Percentiles rank a stretch among this genome's conserved stretches.
Evolutionary conservation across 2,113 vertebrate genomes (phyloP).

Genomic region (Puntigrus tetrazona): DNA sequence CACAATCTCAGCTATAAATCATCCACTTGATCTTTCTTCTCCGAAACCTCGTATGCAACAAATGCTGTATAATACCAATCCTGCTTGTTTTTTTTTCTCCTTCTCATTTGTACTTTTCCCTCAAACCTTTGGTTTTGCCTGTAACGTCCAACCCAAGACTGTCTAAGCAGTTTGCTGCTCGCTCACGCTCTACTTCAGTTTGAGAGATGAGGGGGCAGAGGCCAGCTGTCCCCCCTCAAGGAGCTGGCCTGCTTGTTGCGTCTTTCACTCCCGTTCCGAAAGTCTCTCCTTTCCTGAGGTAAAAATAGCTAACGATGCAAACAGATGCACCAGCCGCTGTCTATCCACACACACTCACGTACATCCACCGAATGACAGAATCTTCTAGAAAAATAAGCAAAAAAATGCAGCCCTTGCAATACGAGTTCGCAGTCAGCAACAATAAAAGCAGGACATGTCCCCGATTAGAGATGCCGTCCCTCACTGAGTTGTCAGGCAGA

Average conservation of each 20-base stretch:
- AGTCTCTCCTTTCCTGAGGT: slow-evolving; percentile 71
- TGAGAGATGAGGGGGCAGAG: slow-evolving; percentile 29
- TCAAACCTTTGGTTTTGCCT: background rate
- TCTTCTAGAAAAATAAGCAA: slow-evolving; percentile 53
- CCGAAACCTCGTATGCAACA: background rate
- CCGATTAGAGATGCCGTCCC: background rate
- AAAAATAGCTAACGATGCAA: slow-evolving; percentile 79
- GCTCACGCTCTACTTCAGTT: slow-evolving; percentile 3
- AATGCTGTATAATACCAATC: background rate
- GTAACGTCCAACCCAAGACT: background rate
- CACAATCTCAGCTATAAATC: background rate
- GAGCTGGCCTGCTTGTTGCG: slow-evolving; percentile 51
- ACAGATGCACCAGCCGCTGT: slow-evolving; percentile 76
- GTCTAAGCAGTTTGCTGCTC: background rate
- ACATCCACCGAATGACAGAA: slow-evolving; percentile 48
- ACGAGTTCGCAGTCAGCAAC: slow-evolving; percentile 1
- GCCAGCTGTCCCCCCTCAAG: slow-evolving; percentile 46
- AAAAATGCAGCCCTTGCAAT: slow-evolving; percentile 6
- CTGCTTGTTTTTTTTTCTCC: background rate
- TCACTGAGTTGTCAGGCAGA: slow-evolving; percentile 7
- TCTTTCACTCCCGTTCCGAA: slow-evolving; percentile 63
- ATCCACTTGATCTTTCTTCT: background rate
- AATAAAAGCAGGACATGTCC: slow-evolving; percentile 19
- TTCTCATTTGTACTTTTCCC: background rate
- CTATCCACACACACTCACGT: slow-evolving; percentile 59